Percentiles rank a stretch among this genome's conserved stretches.
Evolutionary conservation across 2,888 invertebrate species (phyloP).

Genomic region (Adineta ricciae): DNA sequence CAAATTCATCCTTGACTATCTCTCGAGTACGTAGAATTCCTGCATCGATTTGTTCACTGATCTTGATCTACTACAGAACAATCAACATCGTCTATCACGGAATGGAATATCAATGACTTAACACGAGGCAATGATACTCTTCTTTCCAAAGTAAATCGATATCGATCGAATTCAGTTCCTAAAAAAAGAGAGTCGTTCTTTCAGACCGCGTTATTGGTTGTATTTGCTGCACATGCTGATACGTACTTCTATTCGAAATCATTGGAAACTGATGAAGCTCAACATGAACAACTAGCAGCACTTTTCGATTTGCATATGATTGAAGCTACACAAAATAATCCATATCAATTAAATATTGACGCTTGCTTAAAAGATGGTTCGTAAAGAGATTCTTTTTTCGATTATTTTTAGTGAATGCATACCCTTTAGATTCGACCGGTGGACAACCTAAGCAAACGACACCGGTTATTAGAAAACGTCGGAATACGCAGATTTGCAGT

Average conservation of each 20-base stretch:
- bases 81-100: background rate
- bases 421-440: background rate
- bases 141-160: background rate
- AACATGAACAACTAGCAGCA: constrained; percentile 5
- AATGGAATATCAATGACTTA: background rate
- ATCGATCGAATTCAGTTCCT: too few species aligned
- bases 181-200: background rate
- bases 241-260: background rate
- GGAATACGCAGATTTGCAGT: background rate
- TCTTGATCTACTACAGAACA: background rate
- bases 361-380: background rate
- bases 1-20: background rate
- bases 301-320: constrained; percentile 12
- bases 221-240: constrained; percentile 21
- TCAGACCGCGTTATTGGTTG: background rate
- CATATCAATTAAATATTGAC: constrained; percentile 19
- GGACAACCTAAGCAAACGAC: constrained; percentile 2
- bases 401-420: too few species aligned
- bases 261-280: background rate
- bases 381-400: background rate
- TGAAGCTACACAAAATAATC: background rate
- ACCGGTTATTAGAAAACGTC: constrained; percentile 8
- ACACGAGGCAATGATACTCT: background rate
- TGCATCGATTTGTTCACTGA: too few species aligned
- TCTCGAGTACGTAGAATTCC: background rate